These are phyloP conservation scores for Polyergus mexicanus DNA, from an alignment of 1,140 invertebrate genomes.

Conservation along the genomic window DNA sequence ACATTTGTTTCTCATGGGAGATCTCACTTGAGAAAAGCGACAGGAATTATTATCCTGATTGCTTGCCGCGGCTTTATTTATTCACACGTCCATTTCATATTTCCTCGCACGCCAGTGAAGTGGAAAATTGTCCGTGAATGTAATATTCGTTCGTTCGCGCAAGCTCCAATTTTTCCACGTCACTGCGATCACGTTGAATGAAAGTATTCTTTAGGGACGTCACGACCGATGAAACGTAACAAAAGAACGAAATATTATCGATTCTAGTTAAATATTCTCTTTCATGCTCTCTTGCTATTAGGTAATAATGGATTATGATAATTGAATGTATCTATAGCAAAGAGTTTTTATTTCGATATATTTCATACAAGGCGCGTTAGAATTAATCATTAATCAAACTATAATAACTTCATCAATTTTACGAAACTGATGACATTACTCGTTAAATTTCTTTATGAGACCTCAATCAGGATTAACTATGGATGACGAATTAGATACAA, in stretches of 20 bases:
- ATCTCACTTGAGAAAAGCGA: neutral
- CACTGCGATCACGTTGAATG: slow-evolving; percentile 22
- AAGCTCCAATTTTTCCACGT: slow-evolving; percentile 46
- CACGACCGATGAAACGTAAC: slow-evolving; percentile 23
- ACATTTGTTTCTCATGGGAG: neutral
- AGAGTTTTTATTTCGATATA: neutral
- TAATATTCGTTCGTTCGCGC: slow-evolving; percentile 21
- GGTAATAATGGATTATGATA: neutral
- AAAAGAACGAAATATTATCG: neutral
- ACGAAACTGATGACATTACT: neutral
- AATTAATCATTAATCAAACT: neutral
- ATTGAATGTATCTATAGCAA: slow-evolving; percentile 12
- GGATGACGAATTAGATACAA: neutral
- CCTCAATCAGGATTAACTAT: neutral
- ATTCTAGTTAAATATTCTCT: neutral
- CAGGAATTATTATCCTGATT: slow-evolving; percentile 21
- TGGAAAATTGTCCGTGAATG: slow-evolving; percentile 38
- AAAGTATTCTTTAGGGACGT: slow-evolving; percentile 10
- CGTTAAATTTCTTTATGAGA: neutral
- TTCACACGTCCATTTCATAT: slow-evolving; percentile 5
- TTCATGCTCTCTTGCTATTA: neutral
- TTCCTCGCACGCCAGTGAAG: neutral
- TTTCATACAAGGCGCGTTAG: neutral
- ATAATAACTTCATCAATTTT: neutral
- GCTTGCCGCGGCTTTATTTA: neutral